A percentile compares a stretch with the other conserved stretches of the same genome.
Conservation (phyloP, 1,140 invertebrate genomes). For the Cataglyphis hispanica region DNA sequence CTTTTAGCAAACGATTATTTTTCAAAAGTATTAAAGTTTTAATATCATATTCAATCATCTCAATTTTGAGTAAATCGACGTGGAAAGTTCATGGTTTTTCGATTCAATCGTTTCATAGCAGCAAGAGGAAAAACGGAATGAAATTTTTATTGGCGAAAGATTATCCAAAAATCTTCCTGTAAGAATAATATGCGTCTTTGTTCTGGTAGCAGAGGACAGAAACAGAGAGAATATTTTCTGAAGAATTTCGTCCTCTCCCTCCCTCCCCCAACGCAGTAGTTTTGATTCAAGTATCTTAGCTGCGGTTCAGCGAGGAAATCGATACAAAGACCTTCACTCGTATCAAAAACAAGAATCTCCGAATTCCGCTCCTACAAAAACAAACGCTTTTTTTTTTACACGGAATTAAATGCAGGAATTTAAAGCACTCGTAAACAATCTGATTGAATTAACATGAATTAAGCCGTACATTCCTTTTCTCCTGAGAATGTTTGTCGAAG, state of each 20-base stretch:
- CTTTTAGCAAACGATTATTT: neutral
- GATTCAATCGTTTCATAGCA: neutral
- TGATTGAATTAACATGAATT: constrained; percentile 31
- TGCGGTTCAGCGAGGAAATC: constrained; percentile 19
- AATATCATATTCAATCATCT: constrained; percentile 6
- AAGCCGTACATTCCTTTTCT: constrained; percentile 15
- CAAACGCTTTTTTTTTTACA: constrained; percentile 1
- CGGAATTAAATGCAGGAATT: constrained; percentile 31
- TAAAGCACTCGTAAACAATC: neutral
- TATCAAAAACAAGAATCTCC: constrained; percentile 28
- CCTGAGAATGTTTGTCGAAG: constrained; percentile 5
- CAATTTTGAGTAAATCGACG: neutral
- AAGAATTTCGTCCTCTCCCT: neutral
- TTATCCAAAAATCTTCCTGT: neutral
- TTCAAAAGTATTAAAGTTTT: constrained; percentile 16
- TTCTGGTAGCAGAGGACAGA: neutral
- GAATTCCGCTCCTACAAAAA: neutral
- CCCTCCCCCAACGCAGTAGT: neutral
- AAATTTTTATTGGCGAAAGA: constrained; percentile 15
- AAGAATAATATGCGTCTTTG: constrained; percentile 16
- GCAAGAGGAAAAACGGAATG: neutral
- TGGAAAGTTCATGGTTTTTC: neutral
- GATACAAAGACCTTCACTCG: constrained; percentile 14
- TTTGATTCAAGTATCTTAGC: neutral
- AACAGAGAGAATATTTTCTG: constrained; percentile 34